phyloP scores from a whole-genome alignment of 2,113 vertebrate species.

The Osmerus eperlanus region DNA sequence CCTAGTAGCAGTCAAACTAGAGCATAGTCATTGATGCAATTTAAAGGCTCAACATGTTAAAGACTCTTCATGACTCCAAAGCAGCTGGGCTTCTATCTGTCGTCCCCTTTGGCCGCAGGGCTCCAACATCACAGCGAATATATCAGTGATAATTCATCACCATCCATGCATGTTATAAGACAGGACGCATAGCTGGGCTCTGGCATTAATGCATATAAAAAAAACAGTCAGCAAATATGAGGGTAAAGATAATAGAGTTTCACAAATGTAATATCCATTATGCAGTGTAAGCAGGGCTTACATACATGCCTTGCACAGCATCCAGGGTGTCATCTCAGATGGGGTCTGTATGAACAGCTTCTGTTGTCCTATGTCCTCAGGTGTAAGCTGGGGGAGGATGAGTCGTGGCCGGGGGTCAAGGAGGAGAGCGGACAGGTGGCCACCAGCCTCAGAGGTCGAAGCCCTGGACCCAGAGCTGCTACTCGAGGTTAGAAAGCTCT shows the following conservation, averaged over 20 bases:
- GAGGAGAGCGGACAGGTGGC: conserved; percentile 62
- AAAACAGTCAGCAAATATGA: conserved; percentile 11
- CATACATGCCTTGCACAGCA: neutral
- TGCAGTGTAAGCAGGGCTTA: conserved; percentile 10
- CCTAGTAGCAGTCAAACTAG: no score
- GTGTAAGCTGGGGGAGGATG: conserved; percentile 71
- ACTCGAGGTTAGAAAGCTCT: conserved; percentile 77
- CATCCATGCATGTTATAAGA: no score
- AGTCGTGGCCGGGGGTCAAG: conserved; percentile 63
- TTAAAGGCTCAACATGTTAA: no score
- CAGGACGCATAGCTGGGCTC: no score
- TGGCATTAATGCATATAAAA: conserved; percentile 1
- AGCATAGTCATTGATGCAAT: no score
- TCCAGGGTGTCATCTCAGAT: neutral
- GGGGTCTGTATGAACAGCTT: neutral
- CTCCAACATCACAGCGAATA: no score
- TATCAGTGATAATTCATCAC: no score
- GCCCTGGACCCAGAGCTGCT: conserved; percentile 66
- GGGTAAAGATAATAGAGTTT: conserved; percentile 6
- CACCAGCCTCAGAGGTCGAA: conserved; percentile 29
- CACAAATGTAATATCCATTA: conserved; percentile 15
- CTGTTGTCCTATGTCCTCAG: conserved; percentile 3
- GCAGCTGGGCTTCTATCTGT: no score
- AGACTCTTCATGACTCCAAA: no score
- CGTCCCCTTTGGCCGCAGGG: no score